Conservation (phyloP, 2,888 invertebrate genomes). For the Sympetrum striolatum region DNA sequence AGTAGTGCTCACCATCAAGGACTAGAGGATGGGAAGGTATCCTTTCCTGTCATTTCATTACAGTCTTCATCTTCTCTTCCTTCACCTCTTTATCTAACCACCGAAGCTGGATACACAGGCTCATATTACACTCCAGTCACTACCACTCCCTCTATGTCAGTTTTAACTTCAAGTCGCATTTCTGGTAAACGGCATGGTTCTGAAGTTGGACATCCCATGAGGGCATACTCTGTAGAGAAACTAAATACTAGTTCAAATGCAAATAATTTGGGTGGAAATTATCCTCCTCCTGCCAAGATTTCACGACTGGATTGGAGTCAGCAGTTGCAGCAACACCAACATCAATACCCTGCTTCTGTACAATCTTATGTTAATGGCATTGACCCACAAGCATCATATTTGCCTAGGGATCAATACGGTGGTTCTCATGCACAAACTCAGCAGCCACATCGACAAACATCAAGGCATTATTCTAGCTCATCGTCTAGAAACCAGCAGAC, state of each 20-base stretch:
- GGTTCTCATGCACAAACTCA: not conserved
- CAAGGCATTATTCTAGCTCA: not conserved
- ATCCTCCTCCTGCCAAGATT: not conserved
- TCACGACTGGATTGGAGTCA: slow-evolving; percentile 39
- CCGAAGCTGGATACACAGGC: not conserved
- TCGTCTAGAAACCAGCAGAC: not conserved
- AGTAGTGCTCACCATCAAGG: slow-evolving; percentile 12
- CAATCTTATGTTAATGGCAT: not conserved
- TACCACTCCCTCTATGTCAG: not conserved
- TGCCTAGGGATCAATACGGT: slow-evolving; percentile 19
- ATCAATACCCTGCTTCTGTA: slow-evolving; percentile 46
- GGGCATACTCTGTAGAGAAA: not conserved
- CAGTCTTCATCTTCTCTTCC: not conserved
- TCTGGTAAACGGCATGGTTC: slow-evolving; percentile 15
- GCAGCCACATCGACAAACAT: not conserved
- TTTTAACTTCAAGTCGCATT: not conserved
- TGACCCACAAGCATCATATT: not conserved
- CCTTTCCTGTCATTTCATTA: not conserved
- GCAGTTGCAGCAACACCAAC: slow-evolving; percentile 48
- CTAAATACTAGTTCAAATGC: not conserved
- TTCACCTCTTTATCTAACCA: slow-evolving; percentile 11
- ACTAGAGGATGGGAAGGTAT: slow-evolving; percentile 1
- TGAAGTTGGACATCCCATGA: slow-evolving; percentile 5
- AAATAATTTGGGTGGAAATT: not conserved
- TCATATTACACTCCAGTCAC: slow-evolving; percentile 19